A percentile compares a stretch with the other conserved stretches of the same genome.
Evolutionary conservation across 2,113 vertebrate species (phyloP).

Genomic region (Apodemus speciosus): DNA sequence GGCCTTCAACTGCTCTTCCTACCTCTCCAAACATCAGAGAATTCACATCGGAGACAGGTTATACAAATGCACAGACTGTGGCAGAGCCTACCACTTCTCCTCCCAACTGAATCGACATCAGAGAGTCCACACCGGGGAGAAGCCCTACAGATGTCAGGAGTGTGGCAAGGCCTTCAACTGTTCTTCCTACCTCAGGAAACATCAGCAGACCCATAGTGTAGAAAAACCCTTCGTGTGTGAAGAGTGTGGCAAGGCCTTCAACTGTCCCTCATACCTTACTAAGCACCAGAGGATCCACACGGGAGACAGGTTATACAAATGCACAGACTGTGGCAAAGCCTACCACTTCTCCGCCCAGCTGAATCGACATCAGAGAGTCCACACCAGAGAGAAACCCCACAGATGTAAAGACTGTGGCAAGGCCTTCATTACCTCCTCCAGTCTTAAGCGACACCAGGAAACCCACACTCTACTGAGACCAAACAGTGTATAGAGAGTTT

Average conservation of each 20-base stretch:
- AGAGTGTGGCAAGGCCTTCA: neutral
- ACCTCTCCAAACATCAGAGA: neutral
- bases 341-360: neutral
- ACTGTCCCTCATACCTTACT: neutral
- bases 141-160: neutral
- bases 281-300: neutral
- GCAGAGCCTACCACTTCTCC: neutral
- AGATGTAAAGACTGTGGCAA: neutral
- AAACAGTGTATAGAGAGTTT: too few relatives aligned
- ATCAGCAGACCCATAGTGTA: neutral
- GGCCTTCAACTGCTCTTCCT: neutral
- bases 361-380: neutral
- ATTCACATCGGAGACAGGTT: neutral
- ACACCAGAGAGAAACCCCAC: neutral
- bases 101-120: neutral
- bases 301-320: neutral
- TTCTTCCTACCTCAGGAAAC: neutral
- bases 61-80: neutral
- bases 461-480: neutral
- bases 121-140: neutral
- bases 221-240: neutral
- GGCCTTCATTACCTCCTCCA: neutral
- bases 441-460: neutral
- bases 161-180: slow-evolving; percentile 2
- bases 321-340: neutral